A percentile compares a stretch with the other conserved stretches of the same genome.
Evolutionary conservation across 2,797 vertebrate species (phyloP).

Genomic region (Pseudomugil gertrudae): DNA sequence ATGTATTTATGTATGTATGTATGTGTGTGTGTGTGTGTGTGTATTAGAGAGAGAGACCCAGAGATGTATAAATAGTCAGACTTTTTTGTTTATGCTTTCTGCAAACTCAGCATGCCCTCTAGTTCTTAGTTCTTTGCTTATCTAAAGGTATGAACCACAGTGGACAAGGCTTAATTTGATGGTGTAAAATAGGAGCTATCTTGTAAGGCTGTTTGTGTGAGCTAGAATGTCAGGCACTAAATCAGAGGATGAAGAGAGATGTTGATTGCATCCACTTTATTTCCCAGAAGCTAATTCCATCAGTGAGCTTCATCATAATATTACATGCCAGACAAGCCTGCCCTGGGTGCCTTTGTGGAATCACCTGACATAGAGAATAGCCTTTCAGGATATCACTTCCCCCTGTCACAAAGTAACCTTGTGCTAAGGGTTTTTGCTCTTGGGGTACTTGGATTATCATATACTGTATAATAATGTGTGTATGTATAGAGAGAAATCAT

Average conservation of each 20-base stretch:
- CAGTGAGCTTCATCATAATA: constrained; percentile 33
- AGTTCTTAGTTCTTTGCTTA: constrained; percentile 5
- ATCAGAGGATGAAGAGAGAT: constrained; percentile 29
- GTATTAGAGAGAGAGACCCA: too few relatives aligned
- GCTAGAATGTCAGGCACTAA: constrained; percentile 14
- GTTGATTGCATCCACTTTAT: constrained; percentile 38
- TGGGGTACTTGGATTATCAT: too few relatives aligned
- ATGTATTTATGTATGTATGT: too few relatives aligned
- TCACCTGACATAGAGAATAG: constrained; percentile 22
- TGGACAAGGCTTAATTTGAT: constrained; percentile 5
- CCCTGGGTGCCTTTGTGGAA: constrained; percentile 35
- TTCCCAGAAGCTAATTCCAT: constrained; percentile 41
- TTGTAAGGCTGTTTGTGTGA: constrained; percentile 6
- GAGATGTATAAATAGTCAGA: too few relatives aligned
- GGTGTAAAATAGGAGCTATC: constrained; percentile 22
- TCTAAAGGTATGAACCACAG: constrained; percentile 25
- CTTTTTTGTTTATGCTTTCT: too few relatives aligned
- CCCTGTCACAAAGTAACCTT: constrained; percentile 22
- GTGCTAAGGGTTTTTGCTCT: constrained; percentile 22
- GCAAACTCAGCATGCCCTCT: too few relatives aligned
- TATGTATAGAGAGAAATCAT: too few relatives aligned
- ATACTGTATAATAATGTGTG: too few relatives aligned
- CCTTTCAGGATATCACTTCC: constrained; percentile 14
- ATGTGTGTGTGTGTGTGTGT: too few relatives aligned
- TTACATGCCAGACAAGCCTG: constrained; percentile 7